Evolutionary conservation across 2,888 invertebrate genomes (phyloP).

Genomic region (Oxystoma pomonae): DNA sequence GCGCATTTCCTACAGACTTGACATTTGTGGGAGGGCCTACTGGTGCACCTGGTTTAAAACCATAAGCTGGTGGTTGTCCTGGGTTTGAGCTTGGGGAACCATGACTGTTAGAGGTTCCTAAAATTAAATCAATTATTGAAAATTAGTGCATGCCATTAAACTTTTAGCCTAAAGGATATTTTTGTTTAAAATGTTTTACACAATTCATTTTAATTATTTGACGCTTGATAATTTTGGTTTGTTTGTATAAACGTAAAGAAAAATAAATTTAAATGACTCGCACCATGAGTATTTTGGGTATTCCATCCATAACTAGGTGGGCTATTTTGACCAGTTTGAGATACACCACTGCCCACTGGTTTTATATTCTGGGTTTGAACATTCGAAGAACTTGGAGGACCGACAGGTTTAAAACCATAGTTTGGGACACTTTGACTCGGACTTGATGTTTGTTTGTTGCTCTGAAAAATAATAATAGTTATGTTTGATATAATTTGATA

Average conservation of each 20-base stretch:
- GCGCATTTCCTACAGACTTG: constrained; percentile 20
- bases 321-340: not conserved
- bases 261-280: too few relatives aligned
- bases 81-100: not conserved
- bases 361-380: constrained; percentile 1
- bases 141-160: not conserved
- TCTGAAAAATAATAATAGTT: not conserved
- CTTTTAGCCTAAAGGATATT: not conserved
- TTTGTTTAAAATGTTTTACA: too few relatives aligned
- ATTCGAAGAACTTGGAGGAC: not conserved
- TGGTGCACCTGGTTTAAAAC: constrained; percentile 20
- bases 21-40: constrained; percentile 22
- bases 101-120: not conserved
- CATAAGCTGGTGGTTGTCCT: constrained; percentile 11
- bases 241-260: too few relatives aligned
- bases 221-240: too few relatives aligned
- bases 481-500: too few relatives aligned
- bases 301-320: constrained; percentile 9
- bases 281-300: not conserved
- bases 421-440: constrained; percentile 10
- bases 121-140: not conserved
- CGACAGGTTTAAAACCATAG: constrained; percentile 14
- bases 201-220: too few relatives aligned
- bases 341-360: not conserved
- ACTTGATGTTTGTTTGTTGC: not conserved